These are phyloP conservation scores for Brienomyrus longianalis DNA, from an alignment of 2,113 vertebrate species.

Conservation along the genomic window DNA sequence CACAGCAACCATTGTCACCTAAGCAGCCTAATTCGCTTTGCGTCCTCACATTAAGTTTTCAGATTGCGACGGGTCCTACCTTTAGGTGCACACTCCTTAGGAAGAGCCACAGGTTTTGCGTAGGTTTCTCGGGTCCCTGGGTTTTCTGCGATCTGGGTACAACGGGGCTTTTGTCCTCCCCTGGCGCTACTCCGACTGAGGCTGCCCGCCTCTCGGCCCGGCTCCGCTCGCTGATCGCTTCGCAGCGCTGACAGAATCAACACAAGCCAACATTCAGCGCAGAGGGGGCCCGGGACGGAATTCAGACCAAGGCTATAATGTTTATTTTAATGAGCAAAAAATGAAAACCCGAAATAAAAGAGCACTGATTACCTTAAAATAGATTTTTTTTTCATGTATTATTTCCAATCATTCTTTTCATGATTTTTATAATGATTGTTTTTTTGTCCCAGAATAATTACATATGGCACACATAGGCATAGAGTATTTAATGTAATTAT, in stretches of 20 bases:
- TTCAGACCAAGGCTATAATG: background rate
- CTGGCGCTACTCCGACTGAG: background rate
- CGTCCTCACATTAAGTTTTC: background rate
- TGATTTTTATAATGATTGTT: background rate
- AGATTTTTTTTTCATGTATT: background rate
- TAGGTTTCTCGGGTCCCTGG: slow-evolving; percentile 5
- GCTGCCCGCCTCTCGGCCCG: background rate
- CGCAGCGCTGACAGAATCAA: background rate
- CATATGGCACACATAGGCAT: background rate
- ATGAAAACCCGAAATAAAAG: background rate
- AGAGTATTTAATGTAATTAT: background rate
- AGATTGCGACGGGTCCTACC: slow-evolving; percentile 9
- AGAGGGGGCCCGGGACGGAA: background rate
- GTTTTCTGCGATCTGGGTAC: slow-evolving; percentile 17
- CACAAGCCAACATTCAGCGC: background rate
- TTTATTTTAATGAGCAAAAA: background rate
- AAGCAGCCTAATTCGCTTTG: background rate
- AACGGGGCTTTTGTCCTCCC: slow-evolving; percentile 30
- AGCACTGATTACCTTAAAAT: background rate
- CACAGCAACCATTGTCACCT: background rate
- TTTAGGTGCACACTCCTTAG: slow-evolving; percentile 9
- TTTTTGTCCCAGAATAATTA: background rate
- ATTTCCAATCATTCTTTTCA: background rate
- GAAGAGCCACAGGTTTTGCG: slow-evolving; percentile 10
- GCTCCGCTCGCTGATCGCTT: background rate